phyloP scores from a whole-genome alignment of 2,797 vertebrate species.

The Scarus forsteni region DNA sequence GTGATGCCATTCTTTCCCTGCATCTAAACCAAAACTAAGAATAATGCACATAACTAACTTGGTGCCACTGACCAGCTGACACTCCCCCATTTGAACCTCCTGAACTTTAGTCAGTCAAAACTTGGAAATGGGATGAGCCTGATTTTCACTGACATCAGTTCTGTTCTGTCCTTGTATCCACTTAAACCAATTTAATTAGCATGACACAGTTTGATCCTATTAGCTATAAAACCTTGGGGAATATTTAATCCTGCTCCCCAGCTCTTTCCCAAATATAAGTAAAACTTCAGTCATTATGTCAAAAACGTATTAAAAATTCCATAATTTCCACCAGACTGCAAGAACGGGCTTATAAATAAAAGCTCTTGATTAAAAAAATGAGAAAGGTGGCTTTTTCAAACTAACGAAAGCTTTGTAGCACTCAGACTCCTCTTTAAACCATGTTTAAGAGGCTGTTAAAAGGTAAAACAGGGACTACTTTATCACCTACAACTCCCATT shows the following conservation, averaged over 20 bases:
- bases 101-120: background rate
- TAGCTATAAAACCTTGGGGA: background rate
- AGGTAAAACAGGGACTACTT: too few relatives aligned
- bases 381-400: too few relatives aligned
- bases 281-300: background rate
- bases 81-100: background rate
- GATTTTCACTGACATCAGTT: background rate
- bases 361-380: too few relatives aligned
- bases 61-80: too few relatives aligned
- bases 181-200: background rate
- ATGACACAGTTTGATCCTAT: slow-evolving; percentile 1
- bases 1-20: too few relatives aligned
- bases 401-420: too few relatives aligned
- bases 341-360: too few relatives aligned
- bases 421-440: too few relatives aligned
- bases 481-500: too few relatives aligned
- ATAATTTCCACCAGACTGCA: background rate
- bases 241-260: background rate
- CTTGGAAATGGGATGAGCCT: background rate
- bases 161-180: background rate
- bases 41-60: too few relatives aligned
- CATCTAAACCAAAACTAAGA: too few relatives aligned
- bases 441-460: too few relatives aligned
- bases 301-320: background rate
- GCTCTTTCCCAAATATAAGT: background rate